Base-by-base conservation (phyloP, 1,140 invertebrate species). In the Probaryconus sp. region DNA sequence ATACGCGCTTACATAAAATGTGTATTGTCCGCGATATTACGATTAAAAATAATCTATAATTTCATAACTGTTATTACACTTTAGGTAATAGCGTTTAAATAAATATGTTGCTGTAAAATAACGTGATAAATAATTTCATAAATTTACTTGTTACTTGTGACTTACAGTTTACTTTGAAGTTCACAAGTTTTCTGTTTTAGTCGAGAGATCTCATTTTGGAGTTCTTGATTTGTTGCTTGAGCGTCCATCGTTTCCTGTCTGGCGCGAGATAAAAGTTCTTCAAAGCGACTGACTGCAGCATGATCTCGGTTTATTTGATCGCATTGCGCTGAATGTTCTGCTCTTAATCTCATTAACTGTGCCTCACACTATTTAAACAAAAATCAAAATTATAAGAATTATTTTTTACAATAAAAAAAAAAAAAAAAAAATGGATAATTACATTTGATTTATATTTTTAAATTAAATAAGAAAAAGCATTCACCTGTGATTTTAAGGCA, bases 91-190 rank as follows among this genome's bases (percentile, higher is more conserved):
- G n/a, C n/a, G n/a, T n/a, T n/a, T n/a, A n/a, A n/a, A n/a, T n/a
- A n/a, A n/a, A n/a, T n/a, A n/a, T n/a, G n/a, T n/a, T n/a, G n/a
- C n/a, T n/a, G n/a, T n/a, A n/a, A n/a, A n/a, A n/a, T n/a, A n/a
- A n/a, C n/a, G n/a, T n/a, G n/a, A n/a, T n/a, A n/a, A n/a, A n/a
- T n/a, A n/a, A n/a, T n/a, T n/a, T n/a, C n/a, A n/a, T n/a, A n/a
- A n/a, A n/a, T n/a, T n/a, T n/a, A n/a, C n/a, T n/a, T n/a, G n/a
- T n/a, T n/a, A n/a, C n/a, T n/a, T n/a, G n/a, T n/a, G n/a, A 48
- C 20, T 88, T 85, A 91, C 90, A 91, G 76, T 86, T 88, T 88
- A 5, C 74, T 80, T 50, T 89, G 87, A 2, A 90, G 79, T 18
- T 89, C 88, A 6, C 80, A 71, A 7, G 87, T 79, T 60, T 88